A percentile compares a stretch with the other conserved stretches of the same genome.
Evolutionary conservation across 2,888 invertebrate species (phyloP).

Genomic region (Tricholauxania praeusta): DNA sequence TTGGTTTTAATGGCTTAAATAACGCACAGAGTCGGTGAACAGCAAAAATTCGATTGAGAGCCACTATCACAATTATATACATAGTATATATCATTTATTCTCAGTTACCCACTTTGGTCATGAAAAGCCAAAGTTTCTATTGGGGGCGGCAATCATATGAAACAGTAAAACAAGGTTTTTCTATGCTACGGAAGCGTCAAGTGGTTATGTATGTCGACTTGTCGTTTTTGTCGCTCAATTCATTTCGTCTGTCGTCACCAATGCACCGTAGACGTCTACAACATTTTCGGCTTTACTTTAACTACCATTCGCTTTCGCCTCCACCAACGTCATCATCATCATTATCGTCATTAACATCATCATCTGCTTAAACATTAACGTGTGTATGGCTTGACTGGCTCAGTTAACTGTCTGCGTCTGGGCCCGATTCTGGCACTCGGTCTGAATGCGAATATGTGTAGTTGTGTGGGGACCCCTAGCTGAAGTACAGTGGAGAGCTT

Average conservation of each 20-base stretch:
- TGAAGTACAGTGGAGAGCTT: constrained; percentile 38
- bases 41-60: no score
- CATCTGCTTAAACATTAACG: not conserved
- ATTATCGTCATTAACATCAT: not conserved
- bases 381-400: constrained; percentile 42
- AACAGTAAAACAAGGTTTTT: not conserved
- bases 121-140: not conserved
- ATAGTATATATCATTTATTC: not conserved
- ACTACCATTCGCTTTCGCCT: constrained; percentile 44
- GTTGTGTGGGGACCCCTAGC: constrained; percentile 19
- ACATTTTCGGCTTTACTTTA: constrained; percentile 1
- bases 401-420: constrained; percentile 29
- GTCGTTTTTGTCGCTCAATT: constrained; percentile 46
- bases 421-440: constrained; percentile 28
- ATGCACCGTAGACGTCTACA: constrained; percentile 10
- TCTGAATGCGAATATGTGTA: constrained; percentile 23
- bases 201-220: constrained; percentile 49
- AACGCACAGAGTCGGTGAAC: no score
- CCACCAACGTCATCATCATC: constrained; percentile 25
- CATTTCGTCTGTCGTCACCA: not conserved
- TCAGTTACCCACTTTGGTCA: not conserved
- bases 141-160: not conserved
- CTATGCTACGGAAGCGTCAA: constrained; percentile 49
- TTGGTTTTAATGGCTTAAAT: no score
- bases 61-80: no score